Percentiles rank a stretch among this genome's conserved stretches.
Evolutionary conservation across 1,140 invertebrate genomes (phyloP).

Genomic region (Papilio machaon): DNA sequence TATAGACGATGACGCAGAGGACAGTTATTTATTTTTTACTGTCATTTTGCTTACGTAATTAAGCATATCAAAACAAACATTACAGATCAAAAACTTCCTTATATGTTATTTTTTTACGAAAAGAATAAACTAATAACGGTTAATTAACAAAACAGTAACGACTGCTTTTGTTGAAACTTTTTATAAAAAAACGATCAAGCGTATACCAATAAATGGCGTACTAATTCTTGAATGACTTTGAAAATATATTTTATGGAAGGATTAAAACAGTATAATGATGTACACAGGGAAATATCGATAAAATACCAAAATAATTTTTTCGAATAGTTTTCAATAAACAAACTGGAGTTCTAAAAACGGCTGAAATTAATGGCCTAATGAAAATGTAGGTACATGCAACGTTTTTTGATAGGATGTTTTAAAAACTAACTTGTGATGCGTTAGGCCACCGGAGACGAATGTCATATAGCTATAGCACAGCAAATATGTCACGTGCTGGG

Average conservation of each 20-base stretch:
- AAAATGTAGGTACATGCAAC: too few species aligned
- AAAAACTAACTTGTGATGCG: not conserved
- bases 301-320: not conserved
- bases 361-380: not conserved
- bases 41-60: not conserved
- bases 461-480: not conserved
- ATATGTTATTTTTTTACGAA: not conserved
- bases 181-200: not conserved
- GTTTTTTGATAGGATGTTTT: not conserved
- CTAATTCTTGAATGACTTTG: not conserved
- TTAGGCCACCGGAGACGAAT: slow-evolving; percentile 14
- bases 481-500: slow-evolving; percentile 7
- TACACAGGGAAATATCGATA: not conserved
- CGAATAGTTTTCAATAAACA: not conserved
- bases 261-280: not conserved
- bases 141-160: not conserved
- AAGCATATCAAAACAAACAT: not conserved
- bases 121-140: not conserved
- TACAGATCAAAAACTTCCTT: not conserved
- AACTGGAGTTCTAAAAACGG: not conserved
- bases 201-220: not conserved
- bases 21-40: slow-evolving; percentile 23
- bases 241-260: not conserved
- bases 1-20: not conserved
- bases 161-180: not conserved